These are phyloP conservation scores for Cotesia chilonis DNA, from an alignment of 1,140 invertebrate genomes.

Conservation along the genomic window DNA sequence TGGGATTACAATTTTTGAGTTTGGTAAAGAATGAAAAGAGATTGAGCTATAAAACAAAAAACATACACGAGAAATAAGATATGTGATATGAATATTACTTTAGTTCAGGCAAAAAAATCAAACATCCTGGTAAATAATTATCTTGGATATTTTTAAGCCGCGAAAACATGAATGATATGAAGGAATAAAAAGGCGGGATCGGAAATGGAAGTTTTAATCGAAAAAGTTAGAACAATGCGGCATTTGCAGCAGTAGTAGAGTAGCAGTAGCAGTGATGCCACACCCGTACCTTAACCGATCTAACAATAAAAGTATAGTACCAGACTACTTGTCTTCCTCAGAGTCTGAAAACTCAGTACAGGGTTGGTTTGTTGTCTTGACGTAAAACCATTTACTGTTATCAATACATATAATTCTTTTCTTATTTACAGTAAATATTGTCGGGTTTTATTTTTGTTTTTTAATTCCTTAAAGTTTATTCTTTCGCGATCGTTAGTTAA, in stretches of 20 bases:
- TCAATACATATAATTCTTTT: not conserved
- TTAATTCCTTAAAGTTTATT: not conserved
- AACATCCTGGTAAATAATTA: too few species aligned
- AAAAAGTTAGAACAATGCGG: slow-evolving; percentile 52
- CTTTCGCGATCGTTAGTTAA: not conserved
- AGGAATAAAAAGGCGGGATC: slow-evolving; percentile 19
- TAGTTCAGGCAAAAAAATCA: too few species aligned
- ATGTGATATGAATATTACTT: too few species aligned
- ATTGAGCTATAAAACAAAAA: too few species aligned
- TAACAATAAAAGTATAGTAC: slow-evolving; percentile 43
- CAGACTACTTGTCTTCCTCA: not conserved
- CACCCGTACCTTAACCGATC: slow-evolving; percentile 38
- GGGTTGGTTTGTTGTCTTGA: not conserved
- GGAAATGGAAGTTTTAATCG: slow-evolving; percentile 36
- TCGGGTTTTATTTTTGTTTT: slow-evolving; percentile 9
- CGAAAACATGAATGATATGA: not conserved
- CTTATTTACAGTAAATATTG: slow-evolving; percentile 8
- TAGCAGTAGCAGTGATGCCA: not conserved
- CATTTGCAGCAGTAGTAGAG: not conserved
- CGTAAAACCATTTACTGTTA: slow-evolving; percentile 32
- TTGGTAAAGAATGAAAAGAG: too few species aligned
- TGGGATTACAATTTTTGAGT: too few species aligned
- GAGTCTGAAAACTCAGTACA: too few species aligned
- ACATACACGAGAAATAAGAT: too few species aligned
- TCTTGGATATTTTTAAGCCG: too few species aligned